Evolutionary conservation across 2,797 vertebrate species (phyloP), one percentile per base, ranked within the genome.

Genomic region (Anniella stebbinsi): DNA sequence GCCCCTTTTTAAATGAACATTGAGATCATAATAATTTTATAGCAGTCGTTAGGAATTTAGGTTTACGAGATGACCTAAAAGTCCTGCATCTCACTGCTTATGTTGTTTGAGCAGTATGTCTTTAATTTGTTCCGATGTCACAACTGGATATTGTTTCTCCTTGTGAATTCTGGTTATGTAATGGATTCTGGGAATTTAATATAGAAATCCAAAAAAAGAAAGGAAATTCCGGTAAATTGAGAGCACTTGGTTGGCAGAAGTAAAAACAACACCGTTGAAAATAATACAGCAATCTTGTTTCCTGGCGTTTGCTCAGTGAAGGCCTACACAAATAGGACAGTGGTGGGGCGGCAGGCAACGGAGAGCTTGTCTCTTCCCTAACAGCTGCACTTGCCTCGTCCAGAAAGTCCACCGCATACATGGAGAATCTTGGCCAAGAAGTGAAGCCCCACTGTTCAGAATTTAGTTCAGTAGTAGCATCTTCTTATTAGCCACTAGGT

Each of bases 111-210:
- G 28, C 67, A 38, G 25, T 73, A 38, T 72, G 54, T 13, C 51
- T 86, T 85, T 75, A 69, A 69, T 76, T 88, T 84, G 28, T 60
- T 63, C 13, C 3, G 11, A 51, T 51, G n/a, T 90, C 51, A 88
- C 69, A 60, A 81, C 18, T 17, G n/a, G 28, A 60, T 57, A 57
- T 51, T 36, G 11, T 38, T 57, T 41, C 10, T 51, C 10, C 72
- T 4, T 48, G 69, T 18, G 33, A 38, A n/a, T 21, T 12, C 51
- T 41, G 38, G 17, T 54, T n/a, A 77, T 38, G 60, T 78, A 85
- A 41, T 73, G 21, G 66, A 45, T 80, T 72, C 38, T 72, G 83
- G 83, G 69, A 70, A 72, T 80, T 60, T 70, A 80, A 63, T 63
- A 48, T 83, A 66, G 54, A 63, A 82, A 69, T 38, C 48, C 10